Evolutionary conservation across 2,113 vertebrate species (phyloP), one percentile per base, ranked within the genome.

Genomic region (Ursus arctos): DNA sequence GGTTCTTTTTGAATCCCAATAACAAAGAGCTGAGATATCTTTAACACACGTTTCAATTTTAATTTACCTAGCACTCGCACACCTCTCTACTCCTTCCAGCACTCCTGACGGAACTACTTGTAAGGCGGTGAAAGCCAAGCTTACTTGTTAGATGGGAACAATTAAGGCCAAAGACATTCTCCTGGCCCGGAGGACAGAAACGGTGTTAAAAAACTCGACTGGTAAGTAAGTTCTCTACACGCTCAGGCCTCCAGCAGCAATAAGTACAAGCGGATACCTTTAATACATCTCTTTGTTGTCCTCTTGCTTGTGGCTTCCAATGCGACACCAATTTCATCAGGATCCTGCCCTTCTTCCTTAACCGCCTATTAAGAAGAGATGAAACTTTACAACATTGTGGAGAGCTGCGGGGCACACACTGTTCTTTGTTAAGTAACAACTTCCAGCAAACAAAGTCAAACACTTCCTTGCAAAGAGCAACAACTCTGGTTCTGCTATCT

Each of bases 331-430:
- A 99, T 99, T 96, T 99, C 99, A 88, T 99, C 99, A 18, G 99
- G 99, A 98, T 99, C 99, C 2, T 99, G 99, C 9, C 99, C 99
- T 97, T 99, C 99, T 28, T 99, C 99, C 93, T 99, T 99, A 91
- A 99, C 99, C 0, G 99, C 99, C 99, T 99, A 84, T 61, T 0
- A 65, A 33, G 7, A 15, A 14, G 4, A 93, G 87, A 95, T n/a
- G 86, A 0, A 76, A 72, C 16, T 74, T 86, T 40, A 94, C 33
- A 69, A 69, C 1, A 19, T 43, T 8, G 47, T 47, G 36, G 24
- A 51, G 18, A 83, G 47, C 14, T 9, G 18, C 13, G 5, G 4
- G 8, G 80, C 36, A 80, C 72, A 67, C 13, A 0, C 15, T 33
- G 67, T 85, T 49, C 79, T 67, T 53, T 19, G 7, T 36, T 1